Conservation (phyloP, 1,140 invertebrate genomes). For the Archivesica marissinica region DNA sequence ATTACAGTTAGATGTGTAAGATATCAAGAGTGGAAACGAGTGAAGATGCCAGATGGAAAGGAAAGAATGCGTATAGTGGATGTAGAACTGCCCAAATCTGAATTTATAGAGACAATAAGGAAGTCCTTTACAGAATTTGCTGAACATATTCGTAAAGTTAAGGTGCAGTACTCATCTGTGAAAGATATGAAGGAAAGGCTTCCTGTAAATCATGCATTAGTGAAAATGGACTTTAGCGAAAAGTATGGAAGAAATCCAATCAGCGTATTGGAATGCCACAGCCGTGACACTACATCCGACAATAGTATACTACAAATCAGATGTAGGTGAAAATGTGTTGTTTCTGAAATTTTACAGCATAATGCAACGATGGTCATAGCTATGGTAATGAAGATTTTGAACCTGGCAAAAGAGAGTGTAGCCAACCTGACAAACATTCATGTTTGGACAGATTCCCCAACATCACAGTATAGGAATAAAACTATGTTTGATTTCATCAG, state of each 20-base stretch:
- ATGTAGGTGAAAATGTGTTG: neutral
- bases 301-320: conserved; percentile 16
- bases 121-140: conserved; percentile 24
- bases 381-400: neutral
- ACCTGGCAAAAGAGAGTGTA: neutral
- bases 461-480: conserved; percentile 58
- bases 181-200: conserved; percentile 60
- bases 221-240: conserved; percentile 67
- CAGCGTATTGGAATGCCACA: conserved; percentile 61
- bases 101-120: conserved; percentile 45
- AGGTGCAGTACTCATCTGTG: conserved; percentile 29
- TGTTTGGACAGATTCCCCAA: conserved; percentile 37
- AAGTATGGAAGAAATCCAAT: conserved; percentile 67
- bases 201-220: conserved; percentile 22
- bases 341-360: conserved; percentile 8
- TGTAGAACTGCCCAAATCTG: conserved; percentile 12
- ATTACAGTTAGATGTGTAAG: neutral
- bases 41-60: conserved; percentile 44
- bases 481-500: conserved; percentile 42
- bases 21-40: conserved; percentile 55
- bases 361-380: conserved; percentile 30
- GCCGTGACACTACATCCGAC: conserved; percentile 55
- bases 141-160: conserved; percentile 42
- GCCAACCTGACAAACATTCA: neutral
- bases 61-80: conserved; percentile 46